Percentiles rank a stretch among this genome's conserved stretches.
Conservation (phyloP, 2,888 invertebrate genomes). For the Euproctis similis region DNA sequence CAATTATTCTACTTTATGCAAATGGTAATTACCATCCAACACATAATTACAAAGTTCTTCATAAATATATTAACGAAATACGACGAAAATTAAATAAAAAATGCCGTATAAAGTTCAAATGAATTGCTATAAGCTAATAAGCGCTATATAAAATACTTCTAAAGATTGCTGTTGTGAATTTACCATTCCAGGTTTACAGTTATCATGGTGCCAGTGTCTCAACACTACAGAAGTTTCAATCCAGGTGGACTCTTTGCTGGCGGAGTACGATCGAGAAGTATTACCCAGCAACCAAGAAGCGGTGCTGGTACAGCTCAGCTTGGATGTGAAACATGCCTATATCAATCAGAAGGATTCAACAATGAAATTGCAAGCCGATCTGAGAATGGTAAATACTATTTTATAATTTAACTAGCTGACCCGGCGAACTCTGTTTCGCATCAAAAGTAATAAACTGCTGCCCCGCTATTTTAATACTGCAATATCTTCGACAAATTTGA, state of each 20-base stretch:
- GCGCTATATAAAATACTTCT: background rate
- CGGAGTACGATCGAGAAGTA: conserved; percentile 56
- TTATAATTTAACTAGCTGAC: no score
- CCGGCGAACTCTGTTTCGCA: no score
- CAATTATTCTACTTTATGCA: conserved; percentile 19
- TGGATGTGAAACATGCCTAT: conserved; percentile 79
- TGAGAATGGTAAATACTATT: conserved; percentile 72
- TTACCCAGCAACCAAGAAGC: conserved; percentile 27
- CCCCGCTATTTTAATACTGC: no score
- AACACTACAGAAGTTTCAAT: conserved; percentile 42
- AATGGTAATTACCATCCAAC: conserved; percentile 22
- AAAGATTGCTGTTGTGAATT: background rate
- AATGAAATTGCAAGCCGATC: conserved; percentile 56
- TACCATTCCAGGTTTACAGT: conserved; percentile 6
- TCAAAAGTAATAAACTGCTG: no score
- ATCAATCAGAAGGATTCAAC: conserved; percentile 79
- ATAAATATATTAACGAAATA: background rate
- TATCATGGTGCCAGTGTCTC: conserved; percentile 23
- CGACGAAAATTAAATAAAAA: no score
- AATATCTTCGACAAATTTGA: no score
- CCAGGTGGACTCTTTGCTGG: conserved; percentile 52
- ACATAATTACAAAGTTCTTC: background rate
- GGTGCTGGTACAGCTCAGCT: conserved; percentile 67
- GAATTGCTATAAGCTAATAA: no score
- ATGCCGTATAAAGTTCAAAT: no score